A percentile compares a stretch with the other conserved stretches of the same genome.
Conservation (phyloP, 2,797 vertebrate genomes). For the Pagetopsis macropterus region DNA sequence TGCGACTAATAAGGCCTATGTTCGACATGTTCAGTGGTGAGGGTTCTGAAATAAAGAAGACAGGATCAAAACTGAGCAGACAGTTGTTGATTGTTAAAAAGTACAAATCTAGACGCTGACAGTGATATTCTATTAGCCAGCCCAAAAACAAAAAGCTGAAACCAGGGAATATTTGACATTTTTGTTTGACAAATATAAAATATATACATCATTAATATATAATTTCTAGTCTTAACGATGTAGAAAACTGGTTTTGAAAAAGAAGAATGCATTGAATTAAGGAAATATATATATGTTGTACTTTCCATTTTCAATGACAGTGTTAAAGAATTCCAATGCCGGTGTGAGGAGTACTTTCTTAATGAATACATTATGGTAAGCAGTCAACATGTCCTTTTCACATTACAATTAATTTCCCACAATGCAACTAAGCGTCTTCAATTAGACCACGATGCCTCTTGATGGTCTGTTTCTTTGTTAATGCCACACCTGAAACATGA, state of each 20-base stretch:
- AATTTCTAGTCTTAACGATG: too few relatives aligned
- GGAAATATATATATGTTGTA: too few relatives aligned
- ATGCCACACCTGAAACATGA: background rate
- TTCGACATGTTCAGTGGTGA: slow-evolving; percentile 42
- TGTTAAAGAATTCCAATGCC: too few relatives aligned
- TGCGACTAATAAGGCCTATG: background rate
- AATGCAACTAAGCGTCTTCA: background rate
- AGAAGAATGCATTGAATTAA: background rate
- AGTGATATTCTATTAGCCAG: background rate
- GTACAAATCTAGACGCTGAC: background rate
- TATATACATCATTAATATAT: too few relatives aligned
- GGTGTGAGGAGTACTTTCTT: background rate
- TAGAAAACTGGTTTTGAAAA: background rate
- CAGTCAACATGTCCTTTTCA: background rate
- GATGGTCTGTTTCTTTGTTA: too few relatives aligned
- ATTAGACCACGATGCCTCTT: background rate
- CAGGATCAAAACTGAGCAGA: background rate
- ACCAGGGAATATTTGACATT: background rate
- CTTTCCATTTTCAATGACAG: background rate
- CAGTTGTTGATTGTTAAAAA: background rate
- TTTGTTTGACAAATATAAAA: background rate
- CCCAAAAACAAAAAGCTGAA: background rate
- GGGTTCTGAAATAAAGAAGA: slow-evolving; percentile 18
- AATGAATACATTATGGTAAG: background rate
- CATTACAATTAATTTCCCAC: background rate